Evolutionary conservation across 2,113 vertebrate genomes (phyloP).

Genomic region (Phylloscopus whistleri): DNA sequence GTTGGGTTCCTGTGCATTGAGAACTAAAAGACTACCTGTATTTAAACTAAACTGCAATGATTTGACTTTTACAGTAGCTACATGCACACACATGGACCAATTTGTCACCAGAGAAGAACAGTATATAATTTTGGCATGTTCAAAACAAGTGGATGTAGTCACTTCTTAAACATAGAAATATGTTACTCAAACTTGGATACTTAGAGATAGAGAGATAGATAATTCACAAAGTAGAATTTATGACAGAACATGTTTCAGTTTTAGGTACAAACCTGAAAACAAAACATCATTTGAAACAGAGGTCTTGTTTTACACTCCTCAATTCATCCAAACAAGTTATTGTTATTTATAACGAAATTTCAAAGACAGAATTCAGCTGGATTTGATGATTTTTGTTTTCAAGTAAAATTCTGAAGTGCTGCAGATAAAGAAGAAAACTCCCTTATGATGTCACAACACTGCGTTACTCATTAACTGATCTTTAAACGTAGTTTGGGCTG

Average conservation of each 20-base stretch:
- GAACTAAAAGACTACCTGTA: not conserved
- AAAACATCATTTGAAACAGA: not conserved
- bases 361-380: not conserved
- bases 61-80: not conserved
- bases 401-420: not conserved
- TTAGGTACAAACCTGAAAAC: not conserved
- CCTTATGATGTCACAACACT: conserved; percentile 20
- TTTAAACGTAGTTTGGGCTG: conserved; percentile 1
- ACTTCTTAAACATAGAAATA: not conserved
- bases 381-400: not conserved
- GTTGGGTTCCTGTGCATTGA: not conserved
- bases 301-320: not conserved
- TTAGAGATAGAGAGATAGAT: not conserved
- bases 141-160: not conserved
- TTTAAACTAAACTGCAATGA: not conserved
- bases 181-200: not conserved
- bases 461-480: conserved; percentile 76
- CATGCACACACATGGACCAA: not conserved
- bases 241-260: not conserved
- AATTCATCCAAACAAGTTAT: not conserved
- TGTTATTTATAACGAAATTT: not conserved
- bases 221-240: not conserved
- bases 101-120: not conserved
- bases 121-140: not conserved
- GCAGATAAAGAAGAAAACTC: not conserved